These are phyloP conservation scores for Mechanitis messenoides DNA, from an alignment of 2,888 invertebrate species.

Conservation along the genomic window DNA sequence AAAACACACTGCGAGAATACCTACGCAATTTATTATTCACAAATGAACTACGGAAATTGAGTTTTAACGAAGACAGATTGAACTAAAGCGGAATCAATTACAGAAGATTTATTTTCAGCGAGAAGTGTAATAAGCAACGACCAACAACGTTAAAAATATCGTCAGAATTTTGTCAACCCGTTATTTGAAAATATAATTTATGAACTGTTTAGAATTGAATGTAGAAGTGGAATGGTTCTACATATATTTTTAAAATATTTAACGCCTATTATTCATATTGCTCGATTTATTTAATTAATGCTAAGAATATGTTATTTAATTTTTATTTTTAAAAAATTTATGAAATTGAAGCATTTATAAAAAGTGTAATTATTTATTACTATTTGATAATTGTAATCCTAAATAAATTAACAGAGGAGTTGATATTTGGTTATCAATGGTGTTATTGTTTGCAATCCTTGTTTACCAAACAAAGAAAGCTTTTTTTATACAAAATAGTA, in stretches of 20 bases:
- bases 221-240: neutral
- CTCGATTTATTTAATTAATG: no score
- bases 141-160: conserved; percentile 36
- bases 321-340: no score
- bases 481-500: neutral
- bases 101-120: conserved; percentile 67
- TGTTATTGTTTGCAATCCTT: neutral
- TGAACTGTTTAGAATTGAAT: conserved; percentile 10
- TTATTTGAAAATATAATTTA: conserved; percentile 45
- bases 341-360: neutral
- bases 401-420: neutral
- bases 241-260: no score
- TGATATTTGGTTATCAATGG: neutral
- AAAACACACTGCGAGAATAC: conserved; percentile 21
- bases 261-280: no score
- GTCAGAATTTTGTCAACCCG: conserved; percentile 58
- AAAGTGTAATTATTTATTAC: neutral
- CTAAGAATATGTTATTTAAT: no score
- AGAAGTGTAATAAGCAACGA: conserved; percentile 69
- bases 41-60: conserved; percentile 73
- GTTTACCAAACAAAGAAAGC: neutral
- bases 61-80: conserved; percentile 76
- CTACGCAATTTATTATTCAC: conserved; percentile 69
- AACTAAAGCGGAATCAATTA: conserved; percentile 75
- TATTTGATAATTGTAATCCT: neutral